A percentile compares a stretch with the other conserved stretches of the same genome.
These are phyloP conservation scores for Teinopalpus imperialis DNA, from an alignment of 2,888 invertebrate species.

Conservation along the genomic window DNA sequence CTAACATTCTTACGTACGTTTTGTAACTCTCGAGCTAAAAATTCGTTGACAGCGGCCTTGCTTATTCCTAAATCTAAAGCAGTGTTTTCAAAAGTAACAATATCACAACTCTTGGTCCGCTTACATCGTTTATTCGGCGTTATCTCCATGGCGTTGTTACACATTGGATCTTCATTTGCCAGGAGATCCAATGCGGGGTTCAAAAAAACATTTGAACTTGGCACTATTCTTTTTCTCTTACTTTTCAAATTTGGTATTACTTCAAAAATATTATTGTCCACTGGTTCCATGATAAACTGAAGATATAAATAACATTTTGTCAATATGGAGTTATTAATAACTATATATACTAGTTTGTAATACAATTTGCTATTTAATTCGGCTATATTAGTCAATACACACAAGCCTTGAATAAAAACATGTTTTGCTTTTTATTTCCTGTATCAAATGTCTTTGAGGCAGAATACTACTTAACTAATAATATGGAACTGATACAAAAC, in stretches of 20 bases:
- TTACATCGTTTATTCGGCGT: constrained; percentile 67
- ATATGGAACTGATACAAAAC: too few species aligned
- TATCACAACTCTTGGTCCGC: constrained; percentile 61
- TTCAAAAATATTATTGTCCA: constrained; percentile 76
- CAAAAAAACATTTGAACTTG: constrained; percentile 62
- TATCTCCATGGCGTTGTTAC: constrained; percentile 76
- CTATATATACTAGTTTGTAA: too few species aligned
- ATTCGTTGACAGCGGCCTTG: constrained; percentile 60
- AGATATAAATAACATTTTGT: too few species aligned
- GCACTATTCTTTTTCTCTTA: constrained; percentile 64
- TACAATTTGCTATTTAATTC: too few species aligned
- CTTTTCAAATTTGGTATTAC: constrained; percentile 54
- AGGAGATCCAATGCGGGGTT: constrained; percentile 73
- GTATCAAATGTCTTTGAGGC: too few species aligned
- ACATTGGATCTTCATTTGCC: constrained; percentile 73
- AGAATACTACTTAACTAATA: too few species aligned
- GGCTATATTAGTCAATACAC: too few species aligned
- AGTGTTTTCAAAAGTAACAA: constrained; percentile 66
- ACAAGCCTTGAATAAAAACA: too few species aligned
- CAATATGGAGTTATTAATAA: too few species aligned
- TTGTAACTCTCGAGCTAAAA: constrained; percentile 61
- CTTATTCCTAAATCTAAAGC: constrained; percentile 66
- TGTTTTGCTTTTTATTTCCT: too few species aligned
- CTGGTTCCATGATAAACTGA: constrained; percentile 52
- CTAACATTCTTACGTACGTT: constrained; percentile 65